phyloP scores from a whole-genome alignment of 2,797 vertebrate genomes.

The Lemur catta region DNA sequence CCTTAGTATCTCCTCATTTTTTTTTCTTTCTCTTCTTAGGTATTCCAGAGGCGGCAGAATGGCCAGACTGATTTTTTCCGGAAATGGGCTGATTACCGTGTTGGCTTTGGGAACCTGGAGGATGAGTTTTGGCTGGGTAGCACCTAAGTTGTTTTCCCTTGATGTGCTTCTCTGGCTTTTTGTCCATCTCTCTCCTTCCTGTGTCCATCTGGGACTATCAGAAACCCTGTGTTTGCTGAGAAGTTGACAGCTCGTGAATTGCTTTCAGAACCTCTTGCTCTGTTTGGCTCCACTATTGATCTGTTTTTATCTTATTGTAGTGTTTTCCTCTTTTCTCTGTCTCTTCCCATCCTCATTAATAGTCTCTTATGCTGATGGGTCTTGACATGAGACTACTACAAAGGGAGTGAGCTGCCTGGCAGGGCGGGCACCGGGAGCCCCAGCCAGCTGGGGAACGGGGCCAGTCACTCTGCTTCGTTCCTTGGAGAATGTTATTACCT shows the following conservation, averaged over 20 bases:
- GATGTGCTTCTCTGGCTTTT: constrained; percentile 37
- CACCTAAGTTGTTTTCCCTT: constrained; percentile 35
- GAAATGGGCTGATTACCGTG: constrained; percentile 96
- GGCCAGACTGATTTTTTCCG: constrained; percentile 97
- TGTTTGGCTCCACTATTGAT: constrained; percentile 45
- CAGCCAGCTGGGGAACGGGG: not conserved
- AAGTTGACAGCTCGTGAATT: constrained; percentile 54
- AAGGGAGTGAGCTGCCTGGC: constrained; percentile 16
- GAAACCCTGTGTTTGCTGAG: constrained; percentile 31
- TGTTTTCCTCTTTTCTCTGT: constrained; percentile 66
- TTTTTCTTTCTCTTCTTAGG: constrained; percentile 81
- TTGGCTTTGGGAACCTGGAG: constrained; percentile 96
- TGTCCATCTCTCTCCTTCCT: constrained; percentile 33
- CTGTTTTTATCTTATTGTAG: constrained; percentile 52
- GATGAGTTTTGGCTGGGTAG: constrained; percentile 99
- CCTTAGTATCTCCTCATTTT: not conserved
- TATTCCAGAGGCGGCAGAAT: constrained; percentile 97
- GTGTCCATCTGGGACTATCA: constrained; percentile 59
- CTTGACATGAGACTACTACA: not conserved
- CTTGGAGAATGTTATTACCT: not conserved
- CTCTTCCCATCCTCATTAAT: constrained; percentile 65
- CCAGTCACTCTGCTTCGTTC: not conserved
- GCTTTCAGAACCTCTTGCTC: constrained; percentile 63
- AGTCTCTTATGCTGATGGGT: constrained; percentile 48
- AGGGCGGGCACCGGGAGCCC: not conserved